These are phyloP conservation scores for Stercorarius parasiticus DNA, from an alignment of 2,113 vertebrate genomes.

Conservation along the genomic window DNA sequence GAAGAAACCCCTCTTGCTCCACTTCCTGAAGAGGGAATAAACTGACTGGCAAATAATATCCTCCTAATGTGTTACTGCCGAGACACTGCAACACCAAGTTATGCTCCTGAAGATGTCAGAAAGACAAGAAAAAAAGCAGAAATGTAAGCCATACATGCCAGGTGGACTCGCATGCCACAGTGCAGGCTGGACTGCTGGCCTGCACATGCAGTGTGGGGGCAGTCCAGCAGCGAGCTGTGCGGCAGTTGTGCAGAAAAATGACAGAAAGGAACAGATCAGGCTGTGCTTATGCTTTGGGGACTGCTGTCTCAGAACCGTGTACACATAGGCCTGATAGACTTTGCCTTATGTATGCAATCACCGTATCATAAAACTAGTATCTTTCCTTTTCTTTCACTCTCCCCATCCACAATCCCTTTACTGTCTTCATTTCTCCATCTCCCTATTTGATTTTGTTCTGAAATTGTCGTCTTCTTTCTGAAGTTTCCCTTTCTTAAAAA, in stretches of 20 bases:
- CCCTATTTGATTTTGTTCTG: neutral
- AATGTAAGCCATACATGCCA: neutral
- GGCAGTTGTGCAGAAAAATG: neutral
- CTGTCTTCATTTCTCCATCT: neutral
- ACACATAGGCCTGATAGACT: neutral
- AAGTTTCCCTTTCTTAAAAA: neutral
- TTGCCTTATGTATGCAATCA: neutral
- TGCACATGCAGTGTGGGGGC: no score
- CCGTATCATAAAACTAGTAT: fast-evolving
- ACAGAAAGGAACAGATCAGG: neutral
- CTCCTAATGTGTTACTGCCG: neutral
- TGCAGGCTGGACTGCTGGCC: neutral
- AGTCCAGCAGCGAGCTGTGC: fast-evolving
- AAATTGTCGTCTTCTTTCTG: neutral
- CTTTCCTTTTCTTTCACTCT: neutral
- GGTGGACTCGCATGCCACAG: fast-evolving
- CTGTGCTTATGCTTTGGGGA: neutral
- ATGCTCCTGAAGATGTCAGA: neutral
- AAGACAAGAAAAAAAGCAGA: neutral
- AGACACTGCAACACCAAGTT: neutral
- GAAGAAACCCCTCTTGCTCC: neutral
- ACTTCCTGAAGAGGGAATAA: neutral
- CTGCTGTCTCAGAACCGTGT: neutral
- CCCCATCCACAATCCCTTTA: neutral
- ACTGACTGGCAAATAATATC: neutral